These are phyloP conservation scores for Calliphora vicina DNA, from an alignment of 1,140 invertebrate species.

Conservation along the genomic window DNA sequence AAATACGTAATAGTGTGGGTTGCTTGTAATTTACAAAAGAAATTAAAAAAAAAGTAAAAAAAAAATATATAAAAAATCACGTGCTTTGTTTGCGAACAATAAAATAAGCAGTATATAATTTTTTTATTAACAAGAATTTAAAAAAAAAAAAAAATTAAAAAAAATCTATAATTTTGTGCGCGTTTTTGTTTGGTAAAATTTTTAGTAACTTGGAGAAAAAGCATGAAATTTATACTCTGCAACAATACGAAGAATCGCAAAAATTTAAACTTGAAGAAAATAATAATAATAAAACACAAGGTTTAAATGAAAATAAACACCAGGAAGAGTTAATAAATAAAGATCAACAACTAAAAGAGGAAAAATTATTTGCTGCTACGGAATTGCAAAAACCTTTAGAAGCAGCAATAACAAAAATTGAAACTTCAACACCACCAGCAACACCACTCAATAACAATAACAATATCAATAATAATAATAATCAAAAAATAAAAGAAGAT, in stretches of 20 bases:
- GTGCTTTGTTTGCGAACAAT: constrained; percentile 9
- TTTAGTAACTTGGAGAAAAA: constrained; percentile 86
- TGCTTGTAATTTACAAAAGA: background rate
- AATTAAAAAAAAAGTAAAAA: background rate
- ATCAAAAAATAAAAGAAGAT: constrained; percentile 8
- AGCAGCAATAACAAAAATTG: constrained; percentile 36
- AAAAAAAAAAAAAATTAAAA: background rate
- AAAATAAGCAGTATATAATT: constrained; percentile 30
- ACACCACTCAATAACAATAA: constrained; percentile 33
- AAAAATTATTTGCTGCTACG: constrained; percentile 35
- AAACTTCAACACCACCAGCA: too few species aligned
- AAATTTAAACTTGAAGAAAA: constrained; percentile 37
- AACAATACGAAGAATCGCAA: constrained; percentile 66
- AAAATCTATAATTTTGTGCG: constrained; percentile 42
- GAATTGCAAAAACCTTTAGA: constrained; percentile 37
- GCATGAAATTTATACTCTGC: constrained; percentile 84
- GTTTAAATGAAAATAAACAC: constrained; percentile 32
- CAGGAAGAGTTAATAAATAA: background rate
- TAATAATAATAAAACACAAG: constrained; percentile 21
- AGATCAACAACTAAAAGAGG: constrained; percentile 40
- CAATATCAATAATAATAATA: constrained; percentile 17
- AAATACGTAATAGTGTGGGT: background rate
- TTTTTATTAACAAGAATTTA: constrained; percentile 37
- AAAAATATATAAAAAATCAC: constrained; percentile 17
- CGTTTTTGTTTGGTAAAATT: constrained; percentile 62